Percentiles rank a stretch among this genome's conserved stretches.
phyloP scores from a whole-genome alignment of 2,888 invertebrate species.

The Ischnura elegans region DNA sequence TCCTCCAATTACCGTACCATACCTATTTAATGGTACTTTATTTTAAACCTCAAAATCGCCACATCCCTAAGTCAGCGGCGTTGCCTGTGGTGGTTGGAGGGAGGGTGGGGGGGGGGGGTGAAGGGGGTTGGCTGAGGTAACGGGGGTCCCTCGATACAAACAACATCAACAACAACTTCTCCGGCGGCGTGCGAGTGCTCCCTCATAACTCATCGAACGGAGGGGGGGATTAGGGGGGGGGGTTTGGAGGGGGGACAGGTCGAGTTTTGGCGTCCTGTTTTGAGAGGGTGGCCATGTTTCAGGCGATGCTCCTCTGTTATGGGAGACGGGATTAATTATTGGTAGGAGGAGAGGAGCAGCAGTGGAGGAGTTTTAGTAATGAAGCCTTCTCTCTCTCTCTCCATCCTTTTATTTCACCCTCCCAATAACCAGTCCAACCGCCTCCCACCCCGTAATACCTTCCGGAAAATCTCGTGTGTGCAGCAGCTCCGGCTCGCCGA shows the following conservation, averaged over 20 bases:
- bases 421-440: neutral
- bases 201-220: conserved; percentile 57
- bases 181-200: conserved; percentile 32
- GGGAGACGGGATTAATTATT: conserved; percentile 67
- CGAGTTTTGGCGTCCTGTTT: no score
- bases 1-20: no score
- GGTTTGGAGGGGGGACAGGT: neutral
- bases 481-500: neutral
- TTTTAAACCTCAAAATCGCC: neutral
- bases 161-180: neutral
- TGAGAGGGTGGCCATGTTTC: neutral
- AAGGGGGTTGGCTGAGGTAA: neutral
- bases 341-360: conserved; percentile 4
- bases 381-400: conserved; percentile 30
- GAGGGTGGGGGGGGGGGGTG: neutral
- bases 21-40: no score
- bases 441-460: neutral
- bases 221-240: neutral
- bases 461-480: neutral
- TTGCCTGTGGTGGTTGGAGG: neutral
- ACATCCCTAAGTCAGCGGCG: no score
- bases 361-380: conserved; percentile 51
- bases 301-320: neutral
- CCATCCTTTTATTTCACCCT: conserved; percentile 3
- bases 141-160: neutral